Evolutionary conservation across 2,797 vertebrate genomes (phyloP).

Genomic region (Martes flavigula): DNA sequence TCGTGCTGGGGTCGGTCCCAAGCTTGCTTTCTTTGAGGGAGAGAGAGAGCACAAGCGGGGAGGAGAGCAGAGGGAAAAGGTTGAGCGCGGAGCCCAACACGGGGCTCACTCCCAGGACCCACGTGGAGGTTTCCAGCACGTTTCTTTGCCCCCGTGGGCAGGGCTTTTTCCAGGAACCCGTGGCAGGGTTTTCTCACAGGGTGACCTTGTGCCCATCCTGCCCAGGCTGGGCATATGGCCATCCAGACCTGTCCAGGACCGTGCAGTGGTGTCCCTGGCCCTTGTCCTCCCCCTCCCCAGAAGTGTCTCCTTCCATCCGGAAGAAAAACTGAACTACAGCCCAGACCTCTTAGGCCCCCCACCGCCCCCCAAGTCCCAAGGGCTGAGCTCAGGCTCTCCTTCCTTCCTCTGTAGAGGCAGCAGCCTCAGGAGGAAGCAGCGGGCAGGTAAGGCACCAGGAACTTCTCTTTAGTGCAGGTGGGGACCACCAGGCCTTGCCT

Average conservation of each 20-base stretch:
- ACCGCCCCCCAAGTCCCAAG: background rate
- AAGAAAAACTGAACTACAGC: background rate
- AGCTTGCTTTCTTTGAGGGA: background rate
- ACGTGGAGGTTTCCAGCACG: fast-evolving
- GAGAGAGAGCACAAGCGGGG: background rate
- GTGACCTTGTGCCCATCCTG: background rate
- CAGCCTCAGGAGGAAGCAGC: background rate
- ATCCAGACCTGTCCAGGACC: background rate
- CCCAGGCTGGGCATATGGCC: background rate
- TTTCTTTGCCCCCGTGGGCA: background rate
- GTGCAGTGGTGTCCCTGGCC: background rate
- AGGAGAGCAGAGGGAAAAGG: background rate
- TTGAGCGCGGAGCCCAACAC: background rate
- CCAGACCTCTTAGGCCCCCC: background rate
- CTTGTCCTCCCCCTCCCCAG: background rate
- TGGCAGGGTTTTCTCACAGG: background rate
- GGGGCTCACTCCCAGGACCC: background rate
- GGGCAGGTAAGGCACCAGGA: background rate
- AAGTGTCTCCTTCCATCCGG: background rate
- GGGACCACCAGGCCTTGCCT: background rate
- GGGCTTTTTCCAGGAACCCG: background rate
- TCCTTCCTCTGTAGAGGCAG: background rate
- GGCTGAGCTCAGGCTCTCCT: background rate
- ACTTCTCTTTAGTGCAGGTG: background rate
- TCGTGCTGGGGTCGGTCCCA: background rate